Evolutionary conservation across 2,888 invertebrate species (phyloP), one percentile per base, ranked within the genome.

Genomic region (Diarsia dahlii): DNA sequence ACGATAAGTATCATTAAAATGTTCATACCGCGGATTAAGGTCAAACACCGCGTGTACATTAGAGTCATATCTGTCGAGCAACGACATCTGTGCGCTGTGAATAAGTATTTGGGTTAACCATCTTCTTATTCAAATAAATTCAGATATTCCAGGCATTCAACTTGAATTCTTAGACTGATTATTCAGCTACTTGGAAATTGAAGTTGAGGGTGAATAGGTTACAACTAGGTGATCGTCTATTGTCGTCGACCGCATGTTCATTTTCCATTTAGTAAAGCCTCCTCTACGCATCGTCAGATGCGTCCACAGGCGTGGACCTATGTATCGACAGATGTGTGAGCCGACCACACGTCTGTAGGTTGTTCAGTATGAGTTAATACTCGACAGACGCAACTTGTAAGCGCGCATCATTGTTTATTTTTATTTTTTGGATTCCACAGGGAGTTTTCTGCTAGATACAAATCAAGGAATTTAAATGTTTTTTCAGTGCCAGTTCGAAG

Each of bases 1-100:
- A n/a, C n/a, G n/a, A 46, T 23, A 39, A 50, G 66, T 60, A 64
- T 66, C 69, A 72, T 80, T 83, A 58, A 76, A 80, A 72, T 64
- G 60, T 80, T 82, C 69, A 82, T 76, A 64, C 46, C 48, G 20
- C 20, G 75, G 80, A 80, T 78, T 74, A 82, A 78, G 82, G 74
- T 82, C 70, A 78, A 82, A 78, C 58, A 70, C 58, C 66, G 74
- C 74, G 52, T 73, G 54, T 67, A 45, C 18, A 50, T 50, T 65
- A 52, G 50, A 69, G 65, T 72, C 68, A 63, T 63, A 63, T 69
- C 39, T 54, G 63, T 56, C 63, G 48, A 67, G 64, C 58, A 58
- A 63, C 52, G 48, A 34, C 66, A 50, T 74, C 52, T 70, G 82
- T 82, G 62, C 45, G 58, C 52, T 70, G 39, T 78, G 73, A 70